phyloP scores from a whole-genome alignment of 2,113 vertebrate genomes.

The Lagopus leucura region DNA sequence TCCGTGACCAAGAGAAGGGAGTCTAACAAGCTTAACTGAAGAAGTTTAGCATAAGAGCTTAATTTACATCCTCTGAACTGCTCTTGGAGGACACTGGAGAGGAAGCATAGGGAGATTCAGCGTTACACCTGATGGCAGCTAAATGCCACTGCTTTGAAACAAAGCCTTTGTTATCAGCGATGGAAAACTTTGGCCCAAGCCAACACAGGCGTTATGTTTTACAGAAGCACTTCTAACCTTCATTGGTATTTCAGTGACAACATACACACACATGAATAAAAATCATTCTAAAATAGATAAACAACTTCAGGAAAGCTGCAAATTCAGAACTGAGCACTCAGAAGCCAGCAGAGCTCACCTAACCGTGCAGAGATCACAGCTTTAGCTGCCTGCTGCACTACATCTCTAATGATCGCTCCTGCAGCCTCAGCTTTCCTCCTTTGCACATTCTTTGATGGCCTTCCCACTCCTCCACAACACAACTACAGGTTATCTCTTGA shows the following conservation, averaged over 20 bases:
- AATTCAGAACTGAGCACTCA: neutral
- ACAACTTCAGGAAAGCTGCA: neutral
- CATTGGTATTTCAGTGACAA: neutral
- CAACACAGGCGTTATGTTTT: neutral
- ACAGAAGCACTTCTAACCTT: neutral
- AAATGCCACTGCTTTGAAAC: neutral
- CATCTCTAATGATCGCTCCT: neutral
- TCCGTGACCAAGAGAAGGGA: neutral
- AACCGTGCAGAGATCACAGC: neutral
- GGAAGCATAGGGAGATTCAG: neutral
- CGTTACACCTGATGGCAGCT: neutral
- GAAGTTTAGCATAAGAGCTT: neutral
- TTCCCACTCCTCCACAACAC: neutral
- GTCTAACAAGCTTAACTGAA: neutral
- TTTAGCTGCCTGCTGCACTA: neutral
- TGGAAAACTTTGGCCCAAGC: accelerated
- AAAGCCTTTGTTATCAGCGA: neutral
- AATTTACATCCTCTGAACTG: neutral
- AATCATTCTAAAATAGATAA: neutral
- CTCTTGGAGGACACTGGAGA: neutral
- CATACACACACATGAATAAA: neutral
- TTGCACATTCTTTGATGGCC: neutral
- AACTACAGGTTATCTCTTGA: neutral
- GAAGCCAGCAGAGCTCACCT: neutral
- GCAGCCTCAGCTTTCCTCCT: neutral